Evolutionary conservation across 2,797 vertebrate genomes (phyloP).

Genomic region (Sphenodon punctatus): DNA sequence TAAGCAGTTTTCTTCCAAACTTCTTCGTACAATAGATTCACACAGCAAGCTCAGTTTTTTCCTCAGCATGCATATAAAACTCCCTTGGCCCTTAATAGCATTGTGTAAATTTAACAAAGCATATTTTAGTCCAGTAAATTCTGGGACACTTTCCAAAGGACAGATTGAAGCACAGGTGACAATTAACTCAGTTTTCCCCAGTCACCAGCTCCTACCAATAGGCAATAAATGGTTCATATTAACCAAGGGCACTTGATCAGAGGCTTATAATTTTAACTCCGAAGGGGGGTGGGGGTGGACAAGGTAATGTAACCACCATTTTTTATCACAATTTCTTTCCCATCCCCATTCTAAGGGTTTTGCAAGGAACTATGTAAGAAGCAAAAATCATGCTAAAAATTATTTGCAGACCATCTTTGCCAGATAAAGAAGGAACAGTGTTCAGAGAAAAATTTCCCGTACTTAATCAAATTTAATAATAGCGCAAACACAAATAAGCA

Average conservation of each 20-base stretch:
- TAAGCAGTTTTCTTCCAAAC: conserved; percentile 55
- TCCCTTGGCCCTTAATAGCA: background rate
- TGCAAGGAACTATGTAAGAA: background rate
- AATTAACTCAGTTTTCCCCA: background rate
- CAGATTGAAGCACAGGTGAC: background rate
- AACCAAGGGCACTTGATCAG: background rate
- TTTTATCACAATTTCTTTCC: background rate
- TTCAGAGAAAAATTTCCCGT: background rate
- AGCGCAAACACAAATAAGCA: conserved; percentile 21
- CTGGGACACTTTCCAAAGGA: conserved; percentile 13
- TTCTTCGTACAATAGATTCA: conserved; percentile 56
- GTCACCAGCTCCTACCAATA: background rate
- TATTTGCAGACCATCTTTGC: background rate
- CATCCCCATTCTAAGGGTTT: background rate
- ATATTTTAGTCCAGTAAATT: conserved; percentile 42
- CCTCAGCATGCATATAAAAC: background rate
- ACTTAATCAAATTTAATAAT: background rate
- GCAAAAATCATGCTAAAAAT: background rate
- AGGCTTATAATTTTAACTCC: background rate
- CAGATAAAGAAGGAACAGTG: background rate
- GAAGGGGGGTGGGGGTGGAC: background rate
- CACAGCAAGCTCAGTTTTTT: background rate
- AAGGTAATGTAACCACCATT: background rate
- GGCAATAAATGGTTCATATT: background rate
- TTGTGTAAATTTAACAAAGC: conserved; percentile 16